A percentile compares a stretch with the other conserved stretches of the same genome.
These are phyloP conservation scores for Phrynocephalus vlangalii DNA, from an alignment of 2,797 vertebrate species.

Conservation along the genomic window DNA sequence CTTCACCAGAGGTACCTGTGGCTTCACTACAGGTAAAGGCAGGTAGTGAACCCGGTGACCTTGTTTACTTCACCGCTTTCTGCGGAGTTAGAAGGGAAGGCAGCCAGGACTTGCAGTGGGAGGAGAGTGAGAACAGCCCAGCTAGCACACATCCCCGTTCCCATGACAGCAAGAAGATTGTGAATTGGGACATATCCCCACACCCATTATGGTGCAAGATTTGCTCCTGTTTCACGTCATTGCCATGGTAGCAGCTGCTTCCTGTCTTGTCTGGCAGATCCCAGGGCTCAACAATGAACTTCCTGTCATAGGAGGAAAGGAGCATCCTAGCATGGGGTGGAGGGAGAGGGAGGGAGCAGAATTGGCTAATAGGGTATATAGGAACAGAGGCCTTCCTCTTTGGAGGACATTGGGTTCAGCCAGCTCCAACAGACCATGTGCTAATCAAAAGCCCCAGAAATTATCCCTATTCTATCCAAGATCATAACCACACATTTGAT, in stretches of 20 bases:
- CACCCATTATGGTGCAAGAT: slow-evolving; percentile 47
- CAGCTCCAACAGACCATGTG: neutral
- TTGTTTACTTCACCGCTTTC: slow-evolving; percentile 33
- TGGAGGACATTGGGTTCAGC: slow-evolving; percentile 7
- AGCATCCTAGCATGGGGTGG: neutral
- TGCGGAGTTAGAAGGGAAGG: slow-evolving; percentile 26
- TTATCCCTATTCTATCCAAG: neutral
- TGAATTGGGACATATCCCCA: slow-evolving; percentile 46
- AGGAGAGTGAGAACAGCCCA: slow-evolving; percentile 30
- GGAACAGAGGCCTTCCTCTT: neutral
- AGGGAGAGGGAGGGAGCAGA: neutral
- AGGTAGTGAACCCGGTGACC: slow-evolving; percentile 34
- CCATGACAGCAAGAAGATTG: slow-evolving; percentile 40
- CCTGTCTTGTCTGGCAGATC: slow-evolving; percentile 42
- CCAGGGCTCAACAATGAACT: slow-evolving; percentile 38
- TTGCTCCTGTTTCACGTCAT: slow-evolving; percentile 32
- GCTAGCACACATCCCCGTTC: slow-evolving; percentile 28
- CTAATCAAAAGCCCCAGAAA: neutral
- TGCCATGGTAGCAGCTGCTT: slow-evolving; percentile 48
- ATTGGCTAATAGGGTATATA: neutral
- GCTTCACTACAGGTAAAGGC: slow-evolving; percentile 3
- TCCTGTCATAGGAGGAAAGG: slow-evolving; percentile 32
- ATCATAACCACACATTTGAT: neutral
- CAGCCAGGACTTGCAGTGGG: slow-evolving; percentile 45
- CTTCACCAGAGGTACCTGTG: neutral